Conservation (phyloP, 30 jellyfish, hydroid and myxozoan species). For the Aurelia coerulea region DNA sequence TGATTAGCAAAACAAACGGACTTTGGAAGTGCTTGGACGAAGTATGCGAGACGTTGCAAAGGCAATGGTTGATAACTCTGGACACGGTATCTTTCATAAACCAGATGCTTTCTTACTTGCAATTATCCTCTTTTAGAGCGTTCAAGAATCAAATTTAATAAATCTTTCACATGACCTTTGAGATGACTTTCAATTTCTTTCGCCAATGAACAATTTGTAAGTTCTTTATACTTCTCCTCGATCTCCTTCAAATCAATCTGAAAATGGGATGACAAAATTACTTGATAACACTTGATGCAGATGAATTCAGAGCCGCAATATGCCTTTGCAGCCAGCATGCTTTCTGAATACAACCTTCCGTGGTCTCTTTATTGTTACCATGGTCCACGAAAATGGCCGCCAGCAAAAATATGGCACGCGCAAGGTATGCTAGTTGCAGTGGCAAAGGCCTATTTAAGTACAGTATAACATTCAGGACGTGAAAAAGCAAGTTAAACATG, state of each 20-base stretch:
- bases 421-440: no score
- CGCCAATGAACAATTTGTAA: not conserved
- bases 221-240: conserved; percentile 5
- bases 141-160: conserved; percentile 3
- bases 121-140: conserved; percentile 12
- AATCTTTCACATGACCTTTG: conserved; percentile 19
- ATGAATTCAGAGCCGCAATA: not conserved
- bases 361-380: not conserved
- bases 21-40: no score
- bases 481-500: no score
- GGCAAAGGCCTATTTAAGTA: no score
- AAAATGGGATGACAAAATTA: not conserved
- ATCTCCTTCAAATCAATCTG: not conserved
- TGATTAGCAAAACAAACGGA: no score
- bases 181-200: not conserved
- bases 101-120: no score
- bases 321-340: not conserved
- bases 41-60: no score
- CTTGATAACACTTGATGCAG: not conserved
- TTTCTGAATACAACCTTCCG: not conserved
- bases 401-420: no score
- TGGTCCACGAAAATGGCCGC: no score
- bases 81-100: no score
- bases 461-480: no score
- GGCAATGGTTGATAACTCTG: no score